Evolutionary conservation across 2,888 invertebrate genomes (phyloP), one percentile per base, ranked within the genome.

Genomic region (Acleris emargana): DNA sequence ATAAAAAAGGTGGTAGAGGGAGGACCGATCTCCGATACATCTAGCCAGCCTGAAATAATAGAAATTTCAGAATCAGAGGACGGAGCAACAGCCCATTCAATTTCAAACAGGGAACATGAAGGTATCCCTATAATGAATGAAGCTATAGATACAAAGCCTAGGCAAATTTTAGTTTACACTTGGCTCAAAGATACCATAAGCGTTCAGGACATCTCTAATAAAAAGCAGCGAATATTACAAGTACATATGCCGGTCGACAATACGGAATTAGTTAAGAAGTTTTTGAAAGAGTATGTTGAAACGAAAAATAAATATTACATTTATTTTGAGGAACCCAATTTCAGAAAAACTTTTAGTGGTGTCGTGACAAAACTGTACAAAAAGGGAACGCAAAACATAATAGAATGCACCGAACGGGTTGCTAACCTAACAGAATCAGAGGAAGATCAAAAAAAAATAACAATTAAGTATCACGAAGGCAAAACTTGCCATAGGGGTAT

Each of bases 71-170:
- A 58, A 18, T 60, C 59, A 2, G 59, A 59, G 13, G 59, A 59
- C n/a, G 51, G 51, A 6, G 59, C 51, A 11, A 69, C 68, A 5
- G 60, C 49, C 47, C 60, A 70, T 61, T 69, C 70, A 3, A 58
- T 55, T 18, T 17, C 32, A 20, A 47, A 67, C 17, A 18, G 61
- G n/a, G 64, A 73, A 60, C 50, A 60, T 11, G 42, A 64, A 6
- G 73, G 71, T 3, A 76, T 77, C 1, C 76, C 71, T 2, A 74
- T 77, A 6, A 51, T 76, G 43, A 45, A 77, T 0, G 77, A 79
- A 69, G 74, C 78, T 0, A 71, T 78, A 45, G 76, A 77, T 28
- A 73, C 69, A 1, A 77, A 81, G 58, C 71, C 77, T 0, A 75
- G 25, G 16, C 38, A 53, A 32, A 53, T 32, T 18, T 11, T 32